A percentile compares a stretch with the other conserved stretches of the same genome.
Conservation (phyloP, 1,140 invertebrate genomes). For the Drosophila pandora region DNA sequence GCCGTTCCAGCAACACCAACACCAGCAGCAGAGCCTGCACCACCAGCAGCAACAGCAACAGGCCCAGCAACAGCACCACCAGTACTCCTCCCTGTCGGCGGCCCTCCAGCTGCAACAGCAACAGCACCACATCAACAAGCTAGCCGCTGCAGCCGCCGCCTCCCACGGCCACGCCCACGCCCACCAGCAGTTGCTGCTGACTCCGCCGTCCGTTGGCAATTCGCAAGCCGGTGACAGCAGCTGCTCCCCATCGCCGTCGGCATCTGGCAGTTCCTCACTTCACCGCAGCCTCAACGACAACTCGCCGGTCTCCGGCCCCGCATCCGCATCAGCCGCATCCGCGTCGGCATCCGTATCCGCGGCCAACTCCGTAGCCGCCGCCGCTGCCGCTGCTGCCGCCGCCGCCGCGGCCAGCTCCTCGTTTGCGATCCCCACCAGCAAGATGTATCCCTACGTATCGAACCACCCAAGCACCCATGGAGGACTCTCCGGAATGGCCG, state of each 20-base stretch:
- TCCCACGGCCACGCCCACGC: conserved; percentile 67
- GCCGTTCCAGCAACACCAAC: conserved; percentile 56
- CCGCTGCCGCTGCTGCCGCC: conserved; percentile 86
- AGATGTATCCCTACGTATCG: conserved; percentile 89
- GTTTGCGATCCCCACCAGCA: conserved; percentile 84
- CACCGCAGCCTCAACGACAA: conserved; percentile 87
- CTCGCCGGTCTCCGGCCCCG: conserved; percentile 84
- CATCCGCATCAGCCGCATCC: conserved; percentile 87
- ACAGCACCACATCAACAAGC: conserved; percentile 77
- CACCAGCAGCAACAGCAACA: conserved; percentile 43
- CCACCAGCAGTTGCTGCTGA: conserved; percentile 84
- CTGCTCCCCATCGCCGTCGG: conserved; percentile 85
- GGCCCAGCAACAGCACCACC: conserved; percentile 63
- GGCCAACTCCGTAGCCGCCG: conserved; percentile 87
- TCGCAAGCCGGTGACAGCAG: conserved; percentile 84
- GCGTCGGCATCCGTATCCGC: conserved; percentile 85
- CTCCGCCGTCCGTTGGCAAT: conserved; percentile 74
- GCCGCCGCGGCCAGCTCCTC: conserved; percentile 87
- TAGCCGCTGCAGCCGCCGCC: conserved; percentile 74
- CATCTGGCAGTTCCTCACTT: conserved; percentile 83
- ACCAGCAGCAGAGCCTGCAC: conserved; percentile 16
- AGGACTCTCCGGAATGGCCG: conserved; percentile 84
- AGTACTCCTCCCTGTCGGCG: conserved; percentile 76
- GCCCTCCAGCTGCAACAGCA: conserved; percentile 79
- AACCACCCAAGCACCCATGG: conserved; percentile 85